These are phyloP conservation scores for Glyphotaelius pellucidus DNA, from an alignment of 2,888 invertebrate genomes.

Conservation along the genomic window DNA sequence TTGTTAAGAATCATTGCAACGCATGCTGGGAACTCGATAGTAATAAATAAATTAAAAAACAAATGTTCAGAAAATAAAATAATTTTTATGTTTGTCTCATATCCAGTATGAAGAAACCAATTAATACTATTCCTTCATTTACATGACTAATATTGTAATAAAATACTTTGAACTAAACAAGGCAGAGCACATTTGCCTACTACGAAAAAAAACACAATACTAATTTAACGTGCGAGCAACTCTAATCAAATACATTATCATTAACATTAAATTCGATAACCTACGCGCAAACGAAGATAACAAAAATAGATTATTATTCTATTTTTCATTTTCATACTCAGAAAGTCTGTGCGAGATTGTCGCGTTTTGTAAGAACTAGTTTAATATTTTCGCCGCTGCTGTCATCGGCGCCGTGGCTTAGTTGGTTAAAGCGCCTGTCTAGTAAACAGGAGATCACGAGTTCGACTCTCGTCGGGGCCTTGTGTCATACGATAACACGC, in stretches of 20 bases:
- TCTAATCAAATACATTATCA: not conserved
- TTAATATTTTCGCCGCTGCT: not conserved
- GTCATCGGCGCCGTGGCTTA: slow-evolving; percentile 81
- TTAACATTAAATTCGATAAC: not conserved
- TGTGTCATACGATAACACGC: not conserved
- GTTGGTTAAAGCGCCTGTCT: slow-evolving; percentile 86
- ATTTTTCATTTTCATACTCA: not conserved
- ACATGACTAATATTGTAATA: too few species aligned
- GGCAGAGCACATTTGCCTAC: too few species aligned
- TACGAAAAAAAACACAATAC: too few species aligned
- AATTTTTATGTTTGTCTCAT: too few species aligned
- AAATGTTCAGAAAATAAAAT: too few species aligned
- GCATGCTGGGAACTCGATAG: too few species aligned
- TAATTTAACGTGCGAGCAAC: too few species aligned
- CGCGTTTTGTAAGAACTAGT: not conserved
- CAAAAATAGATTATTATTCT: not conserved
- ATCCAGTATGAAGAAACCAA: too few species aligned
- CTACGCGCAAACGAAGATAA: not conserved
- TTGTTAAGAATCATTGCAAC: too few species aligned
- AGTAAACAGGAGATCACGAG: slow-evolving; percentile 88
- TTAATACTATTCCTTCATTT: too few species aligned
- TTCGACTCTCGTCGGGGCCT: slow-evolving; percentile 86
- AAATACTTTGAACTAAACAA: too few species aligned
- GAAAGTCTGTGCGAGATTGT: not conserved
- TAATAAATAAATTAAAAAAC: too few species aligned